phyloP scores from a whole-genome alignment of 2,888 invertebrate genomes.

The Bibio marci region DNA sequence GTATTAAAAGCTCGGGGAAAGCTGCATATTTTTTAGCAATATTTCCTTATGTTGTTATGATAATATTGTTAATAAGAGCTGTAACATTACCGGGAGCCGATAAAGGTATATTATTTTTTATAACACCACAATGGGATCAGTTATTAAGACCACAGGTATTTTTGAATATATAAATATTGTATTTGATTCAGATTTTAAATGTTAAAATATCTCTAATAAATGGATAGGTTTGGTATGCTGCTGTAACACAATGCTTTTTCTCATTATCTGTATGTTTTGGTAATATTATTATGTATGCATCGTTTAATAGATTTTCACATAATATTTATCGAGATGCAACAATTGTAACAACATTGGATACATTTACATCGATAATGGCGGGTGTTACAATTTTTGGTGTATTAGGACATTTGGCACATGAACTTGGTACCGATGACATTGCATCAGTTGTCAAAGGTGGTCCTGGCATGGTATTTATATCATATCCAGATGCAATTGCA shows the following conservation, averaged over 20 bases:
- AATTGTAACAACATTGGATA: conserved; percentile 37
- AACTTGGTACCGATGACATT: conserved; percentile 31
- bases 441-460: conserved; percentile 34
- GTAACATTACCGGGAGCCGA: conserved; percentile 40
- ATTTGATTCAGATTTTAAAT: background rate
- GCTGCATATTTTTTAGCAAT: conserved; percentile 58
- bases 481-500: conserved; percentile 39
- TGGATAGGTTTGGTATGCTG: conserved; percentile 45
- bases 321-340: conserved; percentile 34
- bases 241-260: conserved; percentile 46
- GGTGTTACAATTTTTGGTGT: conserved; percentile 40
- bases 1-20: conserved; percentile 44
- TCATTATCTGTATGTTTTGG: conserved; percentile 45
- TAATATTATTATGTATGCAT: conserved; percentile 41
- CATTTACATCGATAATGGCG: conserved; percentile 36
- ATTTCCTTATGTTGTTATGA: conserved; percentile 49
- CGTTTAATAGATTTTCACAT: conserved; percentile 41
- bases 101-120: conserved; percentile 43
- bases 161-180: background rate
- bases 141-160: conserved; percentile 37
- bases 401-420: conserved; percentile 35
- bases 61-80: conserved; percentile 41
- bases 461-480: conserved; percentile 37
- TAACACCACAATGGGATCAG: conserved; percentile 45
- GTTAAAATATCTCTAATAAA: too few species aligned